phyloP scores from a whole-genome alignment of 23 tunicate species.

The Ascidia mentula region DNA sequence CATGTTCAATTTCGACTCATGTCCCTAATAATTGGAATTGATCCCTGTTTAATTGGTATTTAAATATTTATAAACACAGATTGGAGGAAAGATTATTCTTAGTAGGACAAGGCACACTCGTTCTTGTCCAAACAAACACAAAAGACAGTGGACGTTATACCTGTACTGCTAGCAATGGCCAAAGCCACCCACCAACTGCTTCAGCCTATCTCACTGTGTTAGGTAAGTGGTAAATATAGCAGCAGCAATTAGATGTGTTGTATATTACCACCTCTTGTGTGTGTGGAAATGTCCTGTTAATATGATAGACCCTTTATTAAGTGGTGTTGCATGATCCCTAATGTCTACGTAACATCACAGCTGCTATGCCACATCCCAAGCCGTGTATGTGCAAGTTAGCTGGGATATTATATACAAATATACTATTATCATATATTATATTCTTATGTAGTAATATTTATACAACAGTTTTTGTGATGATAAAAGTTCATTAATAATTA shows the following conservation, averaged over 20 bases:
- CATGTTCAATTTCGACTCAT: neutral
- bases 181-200: neutral
- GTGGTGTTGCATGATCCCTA: too few species aligned
- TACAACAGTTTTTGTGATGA: too few species aligned
- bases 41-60: neutral
- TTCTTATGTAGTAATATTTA: too few species aligned
- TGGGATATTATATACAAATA: too few species aligned
- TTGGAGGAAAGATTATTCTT: neutral
- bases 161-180: neutral
- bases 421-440: too few species aligned
- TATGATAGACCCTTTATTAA: too few species aligned
- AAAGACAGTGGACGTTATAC: neutral
- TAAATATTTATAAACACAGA: conserved; percentile 8
- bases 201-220: conserved; percentile 1
- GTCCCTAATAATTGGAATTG: neutral
- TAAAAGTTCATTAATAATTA: too few species aligned
- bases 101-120: neutral
- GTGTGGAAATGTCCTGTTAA: too few species aligned
- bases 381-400: too few species aligned
- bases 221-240: neutral
- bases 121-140: neutral
- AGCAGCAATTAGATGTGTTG: neutral
- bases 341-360: too few species aligned
- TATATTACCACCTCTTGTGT: too few species aligned
- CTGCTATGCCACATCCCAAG: too few species aligned